phyloP scores from a whole-genome alignment of 2,113 vertebrate genomes.

The Jaculus jaculus region DNA sequence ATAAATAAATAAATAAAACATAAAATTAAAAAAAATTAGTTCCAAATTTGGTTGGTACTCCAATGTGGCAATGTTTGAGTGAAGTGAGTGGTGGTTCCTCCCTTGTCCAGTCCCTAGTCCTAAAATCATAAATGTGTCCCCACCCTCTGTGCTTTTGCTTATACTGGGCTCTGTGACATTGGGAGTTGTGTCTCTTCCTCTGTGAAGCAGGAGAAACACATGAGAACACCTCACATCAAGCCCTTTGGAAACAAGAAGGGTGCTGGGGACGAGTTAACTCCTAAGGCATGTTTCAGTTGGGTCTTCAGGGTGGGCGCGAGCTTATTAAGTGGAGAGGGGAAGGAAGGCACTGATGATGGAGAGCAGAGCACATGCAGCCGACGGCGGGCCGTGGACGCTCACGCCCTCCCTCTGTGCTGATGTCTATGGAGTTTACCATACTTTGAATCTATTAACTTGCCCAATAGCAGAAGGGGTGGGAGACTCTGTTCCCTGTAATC shows the following conservation, averaged over 20 bases:
- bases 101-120: neutral
- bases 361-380: neutral
- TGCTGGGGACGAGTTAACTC: neutral
- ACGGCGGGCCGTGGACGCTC: neutral
- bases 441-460: constrained; percentile 54
- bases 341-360: neutral
- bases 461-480: neutral
- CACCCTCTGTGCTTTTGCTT: neutral
- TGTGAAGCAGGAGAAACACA: too few relatives aligned
- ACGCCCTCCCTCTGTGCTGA: neutral
- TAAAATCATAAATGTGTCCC: neutral
- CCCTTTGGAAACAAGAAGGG: neutral
- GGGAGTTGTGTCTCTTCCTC: neutral
- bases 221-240: neutral
- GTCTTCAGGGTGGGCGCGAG: neutral
- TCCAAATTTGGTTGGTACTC: neutral
- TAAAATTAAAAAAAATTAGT: too few relatives aligned
- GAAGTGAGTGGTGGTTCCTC: neutral
- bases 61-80: neutral
- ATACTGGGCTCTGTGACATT: neutral
- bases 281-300: neutral
- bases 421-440: neutral
- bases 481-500: constrained; percentile 33
- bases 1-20: neutral
- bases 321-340: neutral